Conservation (phyloP, 2,113 vertebrate genomes). For the Ameiurus melas region DNA sequence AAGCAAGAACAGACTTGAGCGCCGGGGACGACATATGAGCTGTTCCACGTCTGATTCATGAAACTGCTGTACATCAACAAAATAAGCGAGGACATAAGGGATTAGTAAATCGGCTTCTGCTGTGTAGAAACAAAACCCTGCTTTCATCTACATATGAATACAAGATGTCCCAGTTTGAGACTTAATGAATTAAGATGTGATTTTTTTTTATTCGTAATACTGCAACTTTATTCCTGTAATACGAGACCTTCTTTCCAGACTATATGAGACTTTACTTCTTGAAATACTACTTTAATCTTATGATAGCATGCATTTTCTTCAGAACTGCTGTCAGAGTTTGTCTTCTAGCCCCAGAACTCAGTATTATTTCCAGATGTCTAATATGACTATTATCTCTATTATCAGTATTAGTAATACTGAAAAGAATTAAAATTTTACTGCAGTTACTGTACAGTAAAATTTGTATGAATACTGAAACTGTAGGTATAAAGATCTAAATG, state of each 20-base stretch:
- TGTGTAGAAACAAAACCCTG: neutral
- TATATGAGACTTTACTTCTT: neutral
- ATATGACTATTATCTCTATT: neutral
- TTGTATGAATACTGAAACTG: neutral
- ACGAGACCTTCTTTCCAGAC: neutral
- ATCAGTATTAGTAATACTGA: neutral
- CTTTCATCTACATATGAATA: neutral
- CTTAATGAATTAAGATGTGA: neutral
- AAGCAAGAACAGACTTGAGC: slow-evolving; percentile 20
- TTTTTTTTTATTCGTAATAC: neutral
- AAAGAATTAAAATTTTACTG: neutral
- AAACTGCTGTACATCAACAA: slow-evolving; percentile 1
- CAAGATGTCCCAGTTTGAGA: neutral
- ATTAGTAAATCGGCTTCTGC: slow-evolving; percentile 12
- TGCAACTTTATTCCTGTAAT: neutral
- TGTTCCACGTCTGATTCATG: neutral
- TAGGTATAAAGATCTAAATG: neutral
- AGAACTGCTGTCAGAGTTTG: neutral
- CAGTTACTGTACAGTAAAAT: neutral
- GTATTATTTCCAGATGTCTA: neutral
- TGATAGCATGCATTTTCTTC: neutral
- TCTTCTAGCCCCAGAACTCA: neutral
- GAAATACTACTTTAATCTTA: neutral
- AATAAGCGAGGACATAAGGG: neutral
- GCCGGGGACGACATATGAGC: neutral